A percentile compares a stretch with the other conserved stretches of the same genome.
These are phyloP conservation scores for Blennius ocellaris DNA, from an alignment of 2,113 vertebrate genomes.

Conservation along the genomic window DNA sequence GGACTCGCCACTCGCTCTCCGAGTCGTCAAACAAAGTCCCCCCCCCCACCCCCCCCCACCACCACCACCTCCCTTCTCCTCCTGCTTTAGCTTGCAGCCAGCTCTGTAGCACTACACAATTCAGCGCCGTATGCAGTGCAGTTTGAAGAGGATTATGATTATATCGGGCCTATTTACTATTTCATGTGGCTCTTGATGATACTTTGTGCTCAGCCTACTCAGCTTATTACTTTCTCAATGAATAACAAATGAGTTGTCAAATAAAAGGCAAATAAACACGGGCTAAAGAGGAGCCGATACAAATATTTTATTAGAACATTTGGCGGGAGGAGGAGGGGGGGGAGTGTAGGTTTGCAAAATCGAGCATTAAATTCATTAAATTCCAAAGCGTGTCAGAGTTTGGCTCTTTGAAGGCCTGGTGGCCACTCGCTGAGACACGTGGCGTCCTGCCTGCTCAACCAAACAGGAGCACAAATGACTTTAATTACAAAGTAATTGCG, in stretches of 20 bases:
- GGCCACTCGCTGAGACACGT: conserved; percentile 33
- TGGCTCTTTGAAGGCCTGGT: conserved; percentile 47
- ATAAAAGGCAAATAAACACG: conserved; percentile 74
- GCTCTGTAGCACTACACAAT: conserved; percentile 49
- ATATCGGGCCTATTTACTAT: conserved; percentile 74
- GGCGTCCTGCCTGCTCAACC: conserved; percentile 86
- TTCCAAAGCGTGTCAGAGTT: conserved; percentile 45
- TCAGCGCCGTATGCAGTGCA: conserved; percentile 52
- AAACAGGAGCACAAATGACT: conserved; percentile 97
- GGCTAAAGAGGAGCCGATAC: conserved; percentile 44
- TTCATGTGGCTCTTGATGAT: conserved; percentile 73
- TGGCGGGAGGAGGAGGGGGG: conserved; percentile 14
- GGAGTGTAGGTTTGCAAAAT: conserved; percentile 43
- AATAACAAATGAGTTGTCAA: conserved; percentile 75
- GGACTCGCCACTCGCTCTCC: conserved; percentile 21
- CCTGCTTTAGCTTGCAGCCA: conserved; percentile 21
- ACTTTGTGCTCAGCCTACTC: conserved; percentile 69
- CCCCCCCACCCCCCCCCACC: too few species aligned
- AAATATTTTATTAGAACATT: conserved; percentile 54
- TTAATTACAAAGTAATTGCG: conserved; percentile 99
- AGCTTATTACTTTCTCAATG: conserved; percentile 73
- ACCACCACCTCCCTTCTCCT: too few species aligned
- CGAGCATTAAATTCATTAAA: conserved; percentile 49
- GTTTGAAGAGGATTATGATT: conserved; percentile 77
- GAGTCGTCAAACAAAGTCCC: conserved; percentile 26